A percentile compares a stretch with the other conserved stretches of the same genome.
Evolutionary conservation across 2,113 vertebrate species (phyloP).

Genomic region (Crypturellus undulatus): DNA sequence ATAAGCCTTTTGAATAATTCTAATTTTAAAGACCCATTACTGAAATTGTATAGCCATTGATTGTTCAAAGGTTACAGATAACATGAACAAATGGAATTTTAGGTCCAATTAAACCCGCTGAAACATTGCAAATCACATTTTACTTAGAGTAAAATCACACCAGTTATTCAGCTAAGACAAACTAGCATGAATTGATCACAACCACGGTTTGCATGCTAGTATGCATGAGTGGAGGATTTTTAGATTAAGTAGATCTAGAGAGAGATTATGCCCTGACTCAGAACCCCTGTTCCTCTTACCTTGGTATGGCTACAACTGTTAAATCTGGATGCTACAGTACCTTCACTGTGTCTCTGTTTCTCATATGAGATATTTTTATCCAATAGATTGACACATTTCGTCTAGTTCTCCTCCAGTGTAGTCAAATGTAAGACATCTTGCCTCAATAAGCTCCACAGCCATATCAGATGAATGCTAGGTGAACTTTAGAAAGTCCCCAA

Average conservation of each 20-base stretch:
- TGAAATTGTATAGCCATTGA: slow-evolving; percentile 69
- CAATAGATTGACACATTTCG: not conserved
- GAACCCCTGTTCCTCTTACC: not conserved
- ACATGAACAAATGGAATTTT: slow-evolving; percentile 60
- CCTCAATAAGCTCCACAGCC: not conserved
- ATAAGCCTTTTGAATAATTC: slow-evolving; percentile 75
- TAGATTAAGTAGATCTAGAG: not conserved
- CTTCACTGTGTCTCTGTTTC: not conserved
- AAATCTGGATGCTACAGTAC: not conserved
- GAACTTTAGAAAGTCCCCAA: not conserved
- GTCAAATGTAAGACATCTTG: not conserved
- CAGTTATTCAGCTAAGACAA: not conserved
- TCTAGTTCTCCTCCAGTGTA: not conserved
- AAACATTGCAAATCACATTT: slow-evolving; percentile 14
- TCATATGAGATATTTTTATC: not conserved
- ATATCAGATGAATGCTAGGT: not conserved
- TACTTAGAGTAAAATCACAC: not conserved
- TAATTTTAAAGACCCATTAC: slow-evolving; percentile 76
- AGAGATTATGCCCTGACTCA: not conserved
- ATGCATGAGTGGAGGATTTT: not conserved
- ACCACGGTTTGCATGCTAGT: not conserved
- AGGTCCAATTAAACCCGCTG: slow-evolving; percentile 41
- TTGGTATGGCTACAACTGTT: not conserved
- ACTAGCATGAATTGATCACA: not conserved
- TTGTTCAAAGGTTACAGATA: slow-evolving; percentile 67